These are phyloP conservation scores for Corynorhinus townsendii DNA, from an alignment of 2,113 vertebrate genomes.

Conservation along the genomic window DNA sequence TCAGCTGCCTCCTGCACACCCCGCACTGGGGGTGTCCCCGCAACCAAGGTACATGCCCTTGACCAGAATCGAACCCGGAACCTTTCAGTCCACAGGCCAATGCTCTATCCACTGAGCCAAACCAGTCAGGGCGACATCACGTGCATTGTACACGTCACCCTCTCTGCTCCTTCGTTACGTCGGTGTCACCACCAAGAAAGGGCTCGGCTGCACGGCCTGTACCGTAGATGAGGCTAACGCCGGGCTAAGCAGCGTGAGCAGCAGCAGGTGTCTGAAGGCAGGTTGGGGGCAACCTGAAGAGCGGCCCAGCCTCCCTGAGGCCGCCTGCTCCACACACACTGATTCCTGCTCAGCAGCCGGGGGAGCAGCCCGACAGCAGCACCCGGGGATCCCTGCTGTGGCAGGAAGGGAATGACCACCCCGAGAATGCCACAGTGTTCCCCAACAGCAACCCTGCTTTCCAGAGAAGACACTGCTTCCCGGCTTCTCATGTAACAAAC, in stretches of 20 bases:
- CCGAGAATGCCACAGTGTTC: background rate
- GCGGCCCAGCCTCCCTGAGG: background rate
- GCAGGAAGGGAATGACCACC: constrained; percentile 26
- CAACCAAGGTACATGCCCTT: too few relatives aligned
- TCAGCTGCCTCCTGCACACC: too few relatives aligned
- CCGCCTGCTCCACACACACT: background rate
- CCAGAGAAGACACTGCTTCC: constrained; percentile 2
- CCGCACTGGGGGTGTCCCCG: too few relatives aligned
- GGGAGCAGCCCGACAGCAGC: background rate
- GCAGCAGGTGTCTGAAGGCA: constrained; percentile 5
- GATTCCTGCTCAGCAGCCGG: too few relatives aligned
- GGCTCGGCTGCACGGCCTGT: background rate
- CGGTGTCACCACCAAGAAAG: background rate
- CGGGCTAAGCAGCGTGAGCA: background rate
- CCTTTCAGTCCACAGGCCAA: too few relatives aligned
- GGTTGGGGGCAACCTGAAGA: background rate
- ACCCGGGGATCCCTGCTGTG: background rate
- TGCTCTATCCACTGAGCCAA: too few relatives aligned
- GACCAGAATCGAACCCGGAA: too few relatives aligned
- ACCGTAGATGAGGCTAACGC: background rate
- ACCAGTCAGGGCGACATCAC: too few relatives aligned
- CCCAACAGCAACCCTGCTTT: constrained; percentile 9
- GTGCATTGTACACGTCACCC: background rate
- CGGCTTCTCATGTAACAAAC: constrained; percentile 34
- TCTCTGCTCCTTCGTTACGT: background rate